Evolutionary conservation across 2,797 vertebrate genomes (phyloP), one percentile per base, ranked within the genome.

Genomic region (Toxotes lorentzi): DNA sequence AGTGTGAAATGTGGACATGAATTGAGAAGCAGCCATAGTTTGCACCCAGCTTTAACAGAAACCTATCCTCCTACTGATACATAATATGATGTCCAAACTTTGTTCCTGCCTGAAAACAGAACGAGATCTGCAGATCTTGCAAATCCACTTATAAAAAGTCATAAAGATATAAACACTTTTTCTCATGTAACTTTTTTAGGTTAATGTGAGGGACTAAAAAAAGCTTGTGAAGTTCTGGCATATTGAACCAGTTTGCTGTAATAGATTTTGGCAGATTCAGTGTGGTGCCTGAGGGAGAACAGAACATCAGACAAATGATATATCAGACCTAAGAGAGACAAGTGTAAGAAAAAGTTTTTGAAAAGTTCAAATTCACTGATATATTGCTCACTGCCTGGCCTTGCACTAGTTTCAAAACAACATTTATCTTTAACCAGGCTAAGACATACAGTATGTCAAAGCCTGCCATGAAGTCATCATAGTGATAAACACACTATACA

Each of bases 301-400:
- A 83, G 73, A 79, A 83, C 73, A 86, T 88, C 73, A 85, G 74
- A 86, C 76, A 89, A 85, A 89, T 86, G 73, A 91, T 86, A 64
- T 45, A 82, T 86, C 65, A 85, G 81, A 77, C 69, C 58, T 60
- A 41, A 16, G 47, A 86, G 64, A 86, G 62, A 84, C 71, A 76
- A 86, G 84, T 82, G 73, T 74, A 70, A 16, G 61, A 79, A 78
- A 79, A 77, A 56, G 81, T 85, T 41, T 86, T 53, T 75, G 48
- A 75, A 65, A 89, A 86, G 76, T 91, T 80, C 23, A 70, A 54
- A 77, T 83, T 59, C 35, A 54, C 67, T 89, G 80, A 90, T 83
- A 40, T 70, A 86, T 79, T 61, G 56, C 73, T 85, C 70, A 50
- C 43, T 81, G 23, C 35, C 67, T 62, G 74, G 82, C 66, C 68